These are phyloP conservation scores for Euplexia lucipara DNA, from an alignment of 2,888 invertebrate genomes.

Conservation along the genomic window DNA sequence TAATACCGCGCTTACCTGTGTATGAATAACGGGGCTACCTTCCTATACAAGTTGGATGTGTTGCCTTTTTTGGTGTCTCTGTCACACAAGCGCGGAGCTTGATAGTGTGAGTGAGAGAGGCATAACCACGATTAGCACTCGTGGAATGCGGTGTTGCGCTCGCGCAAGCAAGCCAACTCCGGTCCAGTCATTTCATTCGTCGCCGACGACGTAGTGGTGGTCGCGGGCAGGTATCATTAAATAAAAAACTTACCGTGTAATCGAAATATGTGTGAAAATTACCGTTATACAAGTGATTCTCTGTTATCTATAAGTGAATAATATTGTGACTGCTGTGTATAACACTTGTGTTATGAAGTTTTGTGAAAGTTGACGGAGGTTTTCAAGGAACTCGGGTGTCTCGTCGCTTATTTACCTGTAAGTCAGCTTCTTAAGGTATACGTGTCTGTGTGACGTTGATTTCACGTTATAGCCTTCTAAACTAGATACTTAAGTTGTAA, in stretches of 20 bases:
- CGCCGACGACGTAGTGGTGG: slow-evolving; percentile 78
- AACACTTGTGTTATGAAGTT: slow-evolving; percentile 88
- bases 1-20: slow-evolving; percentile 82
- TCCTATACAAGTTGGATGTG: slow-evolving; percentile 75
- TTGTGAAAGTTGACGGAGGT: slow-evolving; percentile 85
- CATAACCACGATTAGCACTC: slow-evolving; percentile 78
- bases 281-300: slow-evolving; percentile 80
- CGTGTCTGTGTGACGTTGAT: slow-evolving; percentile 86
- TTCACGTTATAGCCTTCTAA: slow-evolving; percentile 68
- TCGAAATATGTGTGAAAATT: slow-evolving; percentile 88
- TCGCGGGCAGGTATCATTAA: slow-evolving; percentile 71
- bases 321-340: slow-evolving; percentile 81
- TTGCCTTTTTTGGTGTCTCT: slow-evolving; percentile 66
- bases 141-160: slow-evolving; percentile 88
- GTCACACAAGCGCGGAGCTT: slow-evolving; percentile 52
- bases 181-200: slow-evolving; percentile 84
- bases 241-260: slow-evolving; percentile 73
- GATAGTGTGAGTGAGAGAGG: slow-evolving; percentile 75
- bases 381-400: slow-evolving; percentile 82
- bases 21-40: slow-evolving; percentile 88
- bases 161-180: slow-evolving; percentile 82
- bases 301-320: slow-evolving; percentile 81
- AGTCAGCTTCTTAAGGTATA: slow-evolving; percentile 80
- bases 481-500: slow-evolving; percentile 41
- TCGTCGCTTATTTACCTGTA: slow-evolving; percentile 84